phyloP scores from a whole-genome alignment of 1,140 invertebrate species.

The Mycetomoellerius zeteki region DNA sequence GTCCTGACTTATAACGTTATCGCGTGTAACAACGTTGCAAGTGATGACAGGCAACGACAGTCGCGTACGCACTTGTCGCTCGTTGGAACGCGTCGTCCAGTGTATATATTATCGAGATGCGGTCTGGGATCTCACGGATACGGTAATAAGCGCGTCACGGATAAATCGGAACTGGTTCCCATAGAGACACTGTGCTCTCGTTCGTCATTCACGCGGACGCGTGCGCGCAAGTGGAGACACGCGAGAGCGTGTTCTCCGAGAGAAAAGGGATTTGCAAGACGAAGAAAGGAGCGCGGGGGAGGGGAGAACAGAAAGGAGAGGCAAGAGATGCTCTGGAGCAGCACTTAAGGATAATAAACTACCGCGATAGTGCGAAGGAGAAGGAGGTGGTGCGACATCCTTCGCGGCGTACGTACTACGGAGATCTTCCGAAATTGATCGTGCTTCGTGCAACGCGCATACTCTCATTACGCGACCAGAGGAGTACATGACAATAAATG shows the following conservation, averaged over 20 bases:
- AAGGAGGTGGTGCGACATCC: conserved; percentile 71
- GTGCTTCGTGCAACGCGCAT: conserved; percentile 74
- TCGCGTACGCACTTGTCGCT: not conserved
- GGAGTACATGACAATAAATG: conserved; percentile 72
- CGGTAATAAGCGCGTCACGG: conserved; percentile 42
- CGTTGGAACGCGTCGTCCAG: not conserved
- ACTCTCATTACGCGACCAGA: conserved; percentile 73
- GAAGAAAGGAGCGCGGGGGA: not conserved
- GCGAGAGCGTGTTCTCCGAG: conserved; percentile 26
- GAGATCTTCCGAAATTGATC: conserved; percentile 77
- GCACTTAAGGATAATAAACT: conserved; percentile 71
- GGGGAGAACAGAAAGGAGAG: not conserved
- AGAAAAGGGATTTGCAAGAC: not conserved
- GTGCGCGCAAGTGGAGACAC: conserved; percentile 18
- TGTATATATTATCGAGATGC: not conserved
- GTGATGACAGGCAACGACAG: not conserved
- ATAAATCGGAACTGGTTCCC: conserved; percentile 53
- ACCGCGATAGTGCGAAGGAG: conserved; percentile 16
- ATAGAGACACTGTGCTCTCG: conserved; percentile 6
- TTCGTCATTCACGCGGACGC: conserved; percentile 31
- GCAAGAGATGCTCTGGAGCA: conserved; percentile 18
- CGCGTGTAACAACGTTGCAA: not conserved
- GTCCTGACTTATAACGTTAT: not conserved
- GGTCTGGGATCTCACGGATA: not conserved
- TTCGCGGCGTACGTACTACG: conserved; percentile 59